A percentile compares a stretch with the other conserved stretches of the same genome.
phyloP scores from a whole-genome alignment of 2,113 vertebrate genomes.

The Tinamus guttatus region DNA sequence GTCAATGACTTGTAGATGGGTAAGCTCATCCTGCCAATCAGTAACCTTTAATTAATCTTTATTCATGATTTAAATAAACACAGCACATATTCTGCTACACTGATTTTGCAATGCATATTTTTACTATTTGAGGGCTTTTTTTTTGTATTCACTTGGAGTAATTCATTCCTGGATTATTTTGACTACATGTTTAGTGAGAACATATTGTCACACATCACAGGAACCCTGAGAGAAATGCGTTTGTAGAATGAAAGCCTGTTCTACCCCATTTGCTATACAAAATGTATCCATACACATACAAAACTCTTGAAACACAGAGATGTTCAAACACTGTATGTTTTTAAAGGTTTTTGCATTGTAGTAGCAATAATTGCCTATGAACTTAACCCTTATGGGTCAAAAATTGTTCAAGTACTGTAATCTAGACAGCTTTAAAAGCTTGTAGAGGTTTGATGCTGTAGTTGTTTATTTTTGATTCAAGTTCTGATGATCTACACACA shows the following conservation, averaged over 20 bases:
- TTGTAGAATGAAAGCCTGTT: constrained; percentile 18
- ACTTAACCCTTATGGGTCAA: neutral
- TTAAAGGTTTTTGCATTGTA: neutral
- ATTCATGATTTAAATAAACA: neutral
- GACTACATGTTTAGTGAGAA: neutral
- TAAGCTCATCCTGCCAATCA: neutral
- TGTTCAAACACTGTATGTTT: neutral
- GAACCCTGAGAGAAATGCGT: neutral
- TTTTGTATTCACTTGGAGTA: neutral
- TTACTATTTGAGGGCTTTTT: neutral
- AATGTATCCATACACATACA: neutral
- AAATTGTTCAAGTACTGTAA: neutral
- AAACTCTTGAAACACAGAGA: neutral
- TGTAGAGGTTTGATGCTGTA: neutral
- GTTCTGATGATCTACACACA: constrained; percentile 38
- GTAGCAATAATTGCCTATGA: neutral
- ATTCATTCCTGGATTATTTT: neutral
- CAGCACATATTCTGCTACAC: neutral
- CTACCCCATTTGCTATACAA: neutral
- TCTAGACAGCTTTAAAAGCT: neutral
- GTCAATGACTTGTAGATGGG: neutral
- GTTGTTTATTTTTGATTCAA: constrained; percentile 17
- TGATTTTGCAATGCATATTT: neutral
- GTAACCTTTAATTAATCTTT: neutral
- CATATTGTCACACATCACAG: neutral